Percentiles rank a stretch among this genome's conserved stretches.
Conservation (phyloP, 1,140 invertebrate genomes). For the Drosophila aff. region DNA sequence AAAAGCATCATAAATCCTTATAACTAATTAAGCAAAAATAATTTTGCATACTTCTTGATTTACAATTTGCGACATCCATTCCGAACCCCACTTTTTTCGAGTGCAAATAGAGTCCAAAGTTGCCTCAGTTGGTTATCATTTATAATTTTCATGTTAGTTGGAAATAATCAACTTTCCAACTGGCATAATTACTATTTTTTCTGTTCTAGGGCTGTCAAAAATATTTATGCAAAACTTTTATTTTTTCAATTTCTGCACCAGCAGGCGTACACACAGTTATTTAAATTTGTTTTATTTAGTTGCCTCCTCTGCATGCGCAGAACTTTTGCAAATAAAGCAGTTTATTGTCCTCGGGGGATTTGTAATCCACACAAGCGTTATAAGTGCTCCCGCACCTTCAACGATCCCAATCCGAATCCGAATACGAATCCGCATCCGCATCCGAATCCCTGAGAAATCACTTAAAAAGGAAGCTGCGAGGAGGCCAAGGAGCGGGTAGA, state of each 20-base stretch:
- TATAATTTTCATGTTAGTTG: background rate
- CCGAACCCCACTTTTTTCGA: background rate
- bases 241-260: constrained; percentile 26
- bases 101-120: background rate
- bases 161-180: background rate
- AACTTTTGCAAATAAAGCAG: constrained; percentile 81
- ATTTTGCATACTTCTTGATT: no score
- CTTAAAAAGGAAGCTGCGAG: constrained; percentile 50
- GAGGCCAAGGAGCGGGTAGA: constrained; percentile 9
- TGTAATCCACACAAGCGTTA: constrained; percentile 81
- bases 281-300: constrained; percentile 31
- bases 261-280: constrained; percentile 4
- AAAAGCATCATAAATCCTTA: no score
- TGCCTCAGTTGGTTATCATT: background rate
- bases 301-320: constrained; percentile 30
- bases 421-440: constrained; percentile 4
- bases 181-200: constrained; percentile 11
- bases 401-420: constrained; percentile 7
- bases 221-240: constrained; percentile 35
- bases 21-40: no score
- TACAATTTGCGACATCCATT: no score
- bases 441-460: constrained; percentile 46
- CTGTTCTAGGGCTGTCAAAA: constrained; percentile 13
- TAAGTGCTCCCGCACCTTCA: constrained; percentile 56
- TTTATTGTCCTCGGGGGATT: constrained; percentile 76